A percentile compares a stretch with the other conserved stretches of the same genome.
These are phyloP conservation scores for Psilopsiagon aurifrons DNA, from an alignment of 2,113 vertebrate species.

Conservation along the genomic window DNA sequence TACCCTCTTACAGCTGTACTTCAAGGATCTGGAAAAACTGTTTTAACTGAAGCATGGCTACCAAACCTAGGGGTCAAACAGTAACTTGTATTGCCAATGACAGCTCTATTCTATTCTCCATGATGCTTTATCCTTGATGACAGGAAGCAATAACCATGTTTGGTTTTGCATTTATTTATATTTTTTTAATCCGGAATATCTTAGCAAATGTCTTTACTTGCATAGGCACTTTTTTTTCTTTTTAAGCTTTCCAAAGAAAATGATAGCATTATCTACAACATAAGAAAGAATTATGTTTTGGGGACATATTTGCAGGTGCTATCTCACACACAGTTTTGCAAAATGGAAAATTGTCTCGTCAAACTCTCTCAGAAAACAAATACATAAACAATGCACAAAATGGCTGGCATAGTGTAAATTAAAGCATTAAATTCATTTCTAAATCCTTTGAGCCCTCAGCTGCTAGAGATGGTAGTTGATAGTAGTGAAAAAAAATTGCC, in stretches of 20 bases:
- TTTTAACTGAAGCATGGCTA: neutral
- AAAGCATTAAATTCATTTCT: conserved; percentile 65
- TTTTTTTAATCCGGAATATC: neutral
- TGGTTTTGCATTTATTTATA: neutral
- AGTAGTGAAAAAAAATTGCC: conserved; percentile 63
- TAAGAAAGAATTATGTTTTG: neutral
- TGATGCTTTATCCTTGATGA: neutral
- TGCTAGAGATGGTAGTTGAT: conserved; percentile 58
- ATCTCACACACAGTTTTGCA: neutral
- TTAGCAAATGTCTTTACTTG: neutral
- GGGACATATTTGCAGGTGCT: neutral
- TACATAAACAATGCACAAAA: conserved; percentile 17
- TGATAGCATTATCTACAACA: neutral
- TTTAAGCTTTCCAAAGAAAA: neutral
- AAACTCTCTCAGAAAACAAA: conserved; percentile 2
- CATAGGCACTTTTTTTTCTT: neutral
- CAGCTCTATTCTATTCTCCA: neutral
- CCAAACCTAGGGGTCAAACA: no score
- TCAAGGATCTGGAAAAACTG: neutral
- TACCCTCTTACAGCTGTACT: neutral
- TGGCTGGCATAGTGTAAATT: conserved; percentile 42
- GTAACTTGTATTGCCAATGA: neutral
- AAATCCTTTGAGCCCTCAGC: conserved; percentile 54
- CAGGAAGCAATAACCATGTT: neutral
- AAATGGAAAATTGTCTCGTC: neutral